A percentile compares a stretch with the other conserved stretches of the same genome.
Conservation (phyloP, 2,113 vertebrate genomes). For the Rostratula benghalensis region DNA sequence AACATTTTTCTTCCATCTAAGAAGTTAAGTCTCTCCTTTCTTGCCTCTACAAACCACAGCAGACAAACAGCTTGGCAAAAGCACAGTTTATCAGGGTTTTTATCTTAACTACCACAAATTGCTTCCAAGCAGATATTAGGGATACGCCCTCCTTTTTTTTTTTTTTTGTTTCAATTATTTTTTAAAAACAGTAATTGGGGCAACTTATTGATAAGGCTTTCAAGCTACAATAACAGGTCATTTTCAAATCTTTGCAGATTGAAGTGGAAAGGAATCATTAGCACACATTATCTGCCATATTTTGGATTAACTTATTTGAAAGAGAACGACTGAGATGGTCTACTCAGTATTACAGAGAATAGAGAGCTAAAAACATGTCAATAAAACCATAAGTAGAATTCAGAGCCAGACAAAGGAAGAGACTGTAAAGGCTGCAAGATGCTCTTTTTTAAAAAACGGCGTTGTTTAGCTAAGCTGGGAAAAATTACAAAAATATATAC, state of each 20-base stretch:
- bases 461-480: neutral
- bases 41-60: neutral
- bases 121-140: neutral
- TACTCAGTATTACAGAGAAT: neutral
- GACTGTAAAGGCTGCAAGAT: neutral
- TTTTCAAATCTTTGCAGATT: neutral
- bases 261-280: neutral
- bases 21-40: conserved; percentile 8
- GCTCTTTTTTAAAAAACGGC: neutral
- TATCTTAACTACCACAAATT: neutral
- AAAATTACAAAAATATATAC: neutral
- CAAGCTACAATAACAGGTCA: neutral
- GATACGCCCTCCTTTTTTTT: neutral
- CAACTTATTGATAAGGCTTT: neutral
- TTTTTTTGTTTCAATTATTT: neutral
- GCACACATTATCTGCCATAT: neutral
- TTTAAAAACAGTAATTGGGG: neutral
- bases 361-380: neutral
- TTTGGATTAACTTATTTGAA: neutral
- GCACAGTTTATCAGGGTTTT: neutral
- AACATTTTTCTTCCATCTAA: conserved; percentile 29
- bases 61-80: conserved; percentile 8
- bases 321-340: neutral
- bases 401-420: conserved; percentile 11
- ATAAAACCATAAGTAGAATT: neutral